Base-by-base conservation (phyloP, 2,797 vertebrate genomes). In the Adelosebastes latens region DNA sequence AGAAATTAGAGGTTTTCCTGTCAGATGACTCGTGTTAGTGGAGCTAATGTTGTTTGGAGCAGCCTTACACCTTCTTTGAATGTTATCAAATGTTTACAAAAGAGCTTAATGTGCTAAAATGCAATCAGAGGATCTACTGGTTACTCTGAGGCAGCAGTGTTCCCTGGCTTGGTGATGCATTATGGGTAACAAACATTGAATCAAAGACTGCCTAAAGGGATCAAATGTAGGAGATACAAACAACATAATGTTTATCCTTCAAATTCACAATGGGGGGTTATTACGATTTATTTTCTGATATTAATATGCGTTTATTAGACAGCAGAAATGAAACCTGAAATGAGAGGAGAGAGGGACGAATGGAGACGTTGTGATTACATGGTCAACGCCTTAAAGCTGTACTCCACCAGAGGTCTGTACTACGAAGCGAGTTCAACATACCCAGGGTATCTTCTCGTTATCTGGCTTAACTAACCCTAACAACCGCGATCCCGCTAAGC, bases 31-130 rank as follows among this genome's bases (percentile, higher is more conserved):
- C 53, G 76, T 68, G 92, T 96, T 95, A 94, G 89, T n/a, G 6
- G 64, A 11, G 63, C 64, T 95, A 95, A 96, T 93, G 87, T 84
- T 75, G 89, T 96, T 96, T 91, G 71, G 84, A 84, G 84, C 79
- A 87, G 90, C 83, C 79, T 84, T 86, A 82, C 86, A 80, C 83
- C 90, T 93, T 88, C 93, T 96, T 95, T 96, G 87, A 95, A 93
- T 93, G 82, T 94, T 90, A 95, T 94, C 91, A 91, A 95, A 96
- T 95, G 95, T 96, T 96, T 96, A 95, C 94, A 94, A 94, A 93
- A 94, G 91, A 89, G 77, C 78, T 83, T 96, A 96, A 96, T 94
- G 85, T 92, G 93, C 87, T 91, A 86, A 91, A 96, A 95, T 94
- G 89, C 77, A 93, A 93, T 95, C 91, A 91, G 80, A 61, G 79